Percentiles rank a stretch among this genome's conserved stretches.
These are phyloP conservation scores for Glossophaga mutica DNA, from an alignment of 2,797 vertebrate genomes.

Conservation along the genomic window DNA sequence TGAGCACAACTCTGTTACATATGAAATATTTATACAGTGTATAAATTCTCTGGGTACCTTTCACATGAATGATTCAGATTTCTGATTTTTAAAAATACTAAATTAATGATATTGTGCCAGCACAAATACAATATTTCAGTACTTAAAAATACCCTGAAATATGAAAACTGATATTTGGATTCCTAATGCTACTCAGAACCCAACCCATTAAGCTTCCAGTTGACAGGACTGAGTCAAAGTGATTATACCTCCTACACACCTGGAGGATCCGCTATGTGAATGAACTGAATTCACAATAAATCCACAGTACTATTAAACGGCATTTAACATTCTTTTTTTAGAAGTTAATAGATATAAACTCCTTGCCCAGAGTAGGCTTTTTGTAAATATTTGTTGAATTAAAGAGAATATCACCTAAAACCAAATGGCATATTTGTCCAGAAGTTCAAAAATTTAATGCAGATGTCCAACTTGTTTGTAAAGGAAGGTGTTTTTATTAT, in stretches of 20 bases:
- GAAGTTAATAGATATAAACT: not conserved
- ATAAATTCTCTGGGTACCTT: not conserved
- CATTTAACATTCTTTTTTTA: not conserved
- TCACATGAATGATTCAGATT: not conserved
- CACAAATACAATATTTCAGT: conserved; percentile 11
- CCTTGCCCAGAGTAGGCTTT: not conserved
- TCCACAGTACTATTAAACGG: not conserved
- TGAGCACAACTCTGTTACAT: not conserved
- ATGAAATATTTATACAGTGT: not conserved
- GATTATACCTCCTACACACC: not conserved
- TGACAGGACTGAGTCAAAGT: not conserved
- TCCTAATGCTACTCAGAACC: not conserved
- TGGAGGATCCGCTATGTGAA: not conserved
- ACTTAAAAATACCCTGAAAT: not conserved
- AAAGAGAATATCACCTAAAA: not conserved
- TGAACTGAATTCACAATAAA: not conserved
- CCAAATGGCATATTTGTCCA: not conserved
- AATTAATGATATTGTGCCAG: not conserved
- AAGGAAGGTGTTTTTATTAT: too few relatives aligned
- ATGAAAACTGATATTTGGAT: not conserved
- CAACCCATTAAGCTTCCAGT: not conserved
- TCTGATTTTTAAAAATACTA: not conserved
- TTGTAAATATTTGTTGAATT: not conserved
- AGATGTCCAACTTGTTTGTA: not conserved
- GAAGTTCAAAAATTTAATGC: not conserved